Percentiles rank a stretch among this genome's conserved stretches.
phyloP scores from a whole-genome alignment of 2,113 vertebrate species.

The Erythrolamprus reginae region DNA sequence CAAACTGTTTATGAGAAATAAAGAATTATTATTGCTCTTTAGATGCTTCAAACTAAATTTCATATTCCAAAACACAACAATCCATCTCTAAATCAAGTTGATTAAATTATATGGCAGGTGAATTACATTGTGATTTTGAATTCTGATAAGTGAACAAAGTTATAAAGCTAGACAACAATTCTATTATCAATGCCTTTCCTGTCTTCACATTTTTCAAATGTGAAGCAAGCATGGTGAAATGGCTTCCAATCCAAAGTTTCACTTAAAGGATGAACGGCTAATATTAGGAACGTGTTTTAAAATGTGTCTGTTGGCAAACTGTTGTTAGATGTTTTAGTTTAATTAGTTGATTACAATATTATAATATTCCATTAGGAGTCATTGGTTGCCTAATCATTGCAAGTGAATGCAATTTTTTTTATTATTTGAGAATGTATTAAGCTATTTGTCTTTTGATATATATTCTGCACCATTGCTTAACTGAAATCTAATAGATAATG shows the following conservation, averaged over 20 bases:
- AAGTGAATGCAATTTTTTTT: slow-evolving; percentile 7
- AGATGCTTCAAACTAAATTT: slow-evolving; percentile 68
- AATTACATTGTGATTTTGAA: slow-evolving; percentile 48
- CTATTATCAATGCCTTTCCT: background rate
- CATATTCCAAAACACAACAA: slow-evolving; percentile 61
- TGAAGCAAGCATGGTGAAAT: background rate
- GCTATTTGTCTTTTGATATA: background rate
- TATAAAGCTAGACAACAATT: too few relatives aligned
- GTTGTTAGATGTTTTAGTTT: slow-evolving; percentile 24
- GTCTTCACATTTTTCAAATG: background rate
- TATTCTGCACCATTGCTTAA: background rate
- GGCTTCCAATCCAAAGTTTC: background rate
- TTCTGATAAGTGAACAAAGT: slow-evolving; percentile 12
- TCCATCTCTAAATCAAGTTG: slow-evolving; percentile 67
- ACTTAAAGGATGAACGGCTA: slow-evolving; percentile 1
- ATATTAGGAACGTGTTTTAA: slow-evolving; percentile 1
- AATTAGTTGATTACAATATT: slow-evolving; percentile 27
- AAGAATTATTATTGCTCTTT: too few relatives aligned
- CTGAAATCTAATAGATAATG: background rate
- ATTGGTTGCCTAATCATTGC: slow-evolving; percentile 13
- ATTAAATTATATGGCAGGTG: slow-evolving; percentile 57
- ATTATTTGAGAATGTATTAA: slow-evolving; percentile 13
- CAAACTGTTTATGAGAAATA: slow-evolving; percentile 43
- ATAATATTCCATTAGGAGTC: slow-evolving; percentile 16
- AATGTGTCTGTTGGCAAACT: slow-evolving; percentile 8